A percentile compares a stretch with the other conserved stretches of the same genome.
Conservation (phyloP, 64 coral and sea anemone genomes). For the Stylophora pistillata region DNA sequence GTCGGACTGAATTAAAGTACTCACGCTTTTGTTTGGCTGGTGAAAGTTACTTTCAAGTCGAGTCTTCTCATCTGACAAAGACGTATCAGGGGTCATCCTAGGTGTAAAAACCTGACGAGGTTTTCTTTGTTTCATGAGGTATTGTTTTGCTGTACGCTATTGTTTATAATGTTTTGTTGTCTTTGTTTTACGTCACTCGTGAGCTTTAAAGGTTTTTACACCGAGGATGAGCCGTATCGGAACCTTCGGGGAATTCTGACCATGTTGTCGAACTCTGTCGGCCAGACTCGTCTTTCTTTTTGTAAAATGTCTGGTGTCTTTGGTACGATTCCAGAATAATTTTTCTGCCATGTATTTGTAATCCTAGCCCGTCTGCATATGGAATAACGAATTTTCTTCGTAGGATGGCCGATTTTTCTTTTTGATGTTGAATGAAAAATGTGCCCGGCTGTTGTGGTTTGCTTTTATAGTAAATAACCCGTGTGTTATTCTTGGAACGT, state of each 20-base stretch:
- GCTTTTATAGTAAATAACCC: conserved; percentile 29
- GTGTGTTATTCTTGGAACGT: no score
- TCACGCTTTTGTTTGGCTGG: conserved; percentile 32
- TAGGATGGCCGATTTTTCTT: conserved; percentile 5
- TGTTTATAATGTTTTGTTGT: no score
- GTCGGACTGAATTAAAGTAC: conserved; percentile 22
- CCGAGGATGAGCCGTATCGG: no score
- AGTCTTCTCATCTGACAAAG: conserved; percentile 3
- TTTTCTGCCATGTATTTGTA: conserved; percentile 10
- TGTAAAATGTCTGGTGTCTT: conserved; percentile 25
- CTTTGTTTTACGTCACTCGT: no score
- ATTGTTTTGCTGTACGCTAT: no score
- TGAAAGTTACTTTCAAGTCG: conserved; percentile 19
- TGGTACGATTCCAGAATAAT: conserved; percentile 28
- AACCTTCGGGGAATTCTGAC: conserved; percentile 23
- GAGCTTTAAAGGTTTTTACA: no score
- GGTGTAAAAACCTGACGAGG: no score
- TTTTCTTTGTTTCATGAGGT: no score
- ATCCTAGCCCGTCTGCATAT: no score
- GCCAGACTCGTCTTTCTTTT: conserved; percentile 25
- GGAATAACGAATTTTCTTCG: conserved; percentile 31
- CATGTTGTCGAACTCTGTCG: conserved; percentile 16
- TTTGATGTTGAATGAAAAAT: background rate
- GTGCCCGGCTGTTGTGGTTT: conserved; percentile 11
- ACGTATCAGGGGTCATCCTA: no score